Evolutionary conservation across 2,888 invertebrate genomes (phyloP), one percentile per base, ranked within the genome.

Genomic region (Agonopterix arenella): DNA sequence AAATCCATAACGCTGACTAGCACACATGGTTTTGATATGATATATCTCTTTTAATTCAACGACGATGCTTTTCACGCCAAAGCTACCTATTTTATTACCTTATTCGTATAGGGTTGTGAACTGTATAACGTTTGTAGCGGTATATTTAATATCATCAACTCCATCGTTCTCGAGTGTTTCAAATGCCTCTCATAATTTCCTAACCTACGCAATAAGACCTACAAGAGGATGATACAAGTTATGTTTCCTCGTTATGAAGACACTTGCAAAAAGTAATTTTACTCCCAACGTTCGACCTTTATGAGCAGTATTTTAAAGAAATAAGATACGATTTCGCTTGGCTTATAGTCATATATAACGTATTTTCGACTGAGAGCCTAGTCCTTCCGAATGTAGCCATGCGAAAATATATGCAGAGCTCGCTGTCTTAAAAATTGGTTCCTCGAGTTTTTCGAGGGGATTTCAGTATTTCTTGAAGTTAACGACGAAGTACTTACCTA

Each of bases 211-310:
- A 66, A 64, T 59, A 65, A 59, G 68, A 70, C 69, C 68, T 59
- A 57, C 11, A 66, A 69, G 68, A 63, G 66, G 69, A 74, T 1
- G 11, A 40, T 4, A n/a, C 40, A 13, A 43, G 11, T 67, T 47
- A 52, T 45, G 49, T 49, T 49, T 65, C 73, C 75, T 80, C 76
- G 76, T 80, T 78, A 79, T 71, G 60, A 59, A 61, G 64, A 68
- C 60, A 68, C 68, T 61, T 60, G 64, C 61, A 66, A 68, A 69
- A 68, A 68, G 68, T 71, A 66, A 73, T 70, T 71, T 65, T 61
- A 59, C 66, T 58, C 52, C 44, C 46, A 52, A 57, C 59, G 55
- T 65, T 58, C 62, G 56, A 61, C 64, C 69, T 64, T 57, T 54
- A 45, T 59, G 51, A 53, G 59, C 66, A 61, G 66, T 74, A 69